phyloP scores from a whole-genome alignment of 2,797 vertebrate species.

The Percopsis omiscomaycus region DNA sequence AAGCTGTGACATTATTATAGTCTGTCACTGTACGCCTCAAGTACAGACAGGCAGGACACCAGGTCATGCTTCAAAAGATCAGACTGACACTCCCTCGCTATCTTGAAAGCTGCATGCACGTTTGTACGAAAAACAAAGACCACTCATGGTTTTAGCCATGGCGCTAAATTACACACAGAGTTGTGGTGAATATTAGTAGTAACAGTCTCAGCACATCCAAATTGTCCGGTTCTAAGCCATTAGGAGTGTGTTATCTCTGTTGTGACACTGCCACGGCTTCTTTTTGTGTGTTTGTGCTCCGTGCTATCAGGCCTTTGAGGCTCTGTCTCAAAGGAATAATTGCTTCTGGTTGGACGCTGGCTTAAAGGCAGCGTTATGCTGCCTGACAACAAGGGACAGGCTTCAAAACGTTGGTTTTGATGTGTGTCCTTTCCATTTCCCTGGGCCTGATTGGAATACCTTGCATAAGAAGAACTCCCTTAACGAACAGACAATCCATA shows the following conservation, averaged over 20 bases:
- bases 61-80: conserved; percentile 38
- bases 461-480: conserved; percentile 19
- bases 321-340: conserved; percentile 25
- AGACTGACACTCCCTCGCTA: conserved; percentile 18
- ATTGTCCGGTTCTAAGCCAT: conserved; percentile 15
- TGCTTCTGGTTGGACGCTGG: conserved; percentile 24
- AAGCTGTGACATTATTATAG: conserved; percentile 63
- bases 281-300: conserved; percentile 11
- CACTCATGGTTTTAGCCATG: conserved; percentile 5
- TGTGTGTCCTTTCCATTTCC: too few species aligned
- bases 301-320: conserved; percentile 2
- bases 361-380: conserved; percentile 24
- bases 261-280: conserved; percentile 9
- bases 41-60: conserved; percentile 31
- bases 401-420: conserved; percentile 1
- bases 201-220: conserved; percentile 8
- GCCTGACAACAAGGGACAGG: conserved; percentile 43
- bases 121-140: conserved; percentile 12
- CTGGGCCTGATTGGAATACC: conserved; percentile 19
- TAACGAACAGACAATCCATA: conserved; percentile 39
- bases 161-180: conserved; percentile 22
- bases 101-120: conserved; percentile 14
- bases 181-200: conserved; percentile 20
- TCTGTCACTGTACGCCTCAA: conserved; percentile 37
- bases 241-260: not conserved